Base-by-base conservation (phyloP, 2,888 invertebrate species). In the Eulithis testata region DNA sequence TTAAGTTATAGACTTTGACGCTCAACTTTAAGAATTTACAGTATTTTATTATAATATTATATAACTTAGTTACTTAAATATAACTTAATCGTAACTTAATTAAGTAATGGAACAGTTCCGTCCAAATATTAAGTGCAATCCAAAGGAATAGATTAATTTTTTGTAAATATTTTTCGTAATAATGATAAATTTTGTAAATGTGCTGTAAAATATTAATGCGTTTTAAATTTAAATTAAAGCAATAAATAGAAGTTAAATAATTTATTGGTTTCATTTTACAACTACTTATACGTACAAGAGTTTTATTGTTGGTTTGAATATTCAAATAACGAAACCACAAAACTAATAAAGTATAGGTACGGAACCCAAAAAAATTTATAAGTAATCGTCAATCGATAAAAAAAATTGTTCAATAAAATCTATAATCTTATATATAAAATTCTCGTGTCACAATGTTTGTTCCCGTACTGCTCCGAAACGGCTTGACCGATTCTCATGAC, bases 121-220 rank as follows among this genome's bases (percentile, higher is more conserved):
- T 90, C 91, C 92, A 90, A 91, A 87, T 82, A 88, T 69, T 61
- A 72, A 68, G 78, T 84, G 81, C 85, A 86, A 90, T 92, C 92
- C 92, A 92, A 92, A 92, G 92, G 90, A 90, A 90, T 89, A 87
- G 84, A 82, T 75, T 75, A 71, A 72, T 75, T 74, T 56, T 71
- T 71, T 74, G 73, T 76, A 73, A 71, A 77, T 76, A 76, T 63
- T 69, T 71, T 64, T 63, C 58, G 63, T 69, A 66, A 65, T 68
- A 66, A 67, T 21, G 21, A 31, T 31, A 31, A 31, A 31, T 31
- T 31, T 31, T 77, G 67, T 72, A 76, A 65, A 73, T 71, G 72
- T 37, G 36, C 49, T 59, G 54, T 63, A 52, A n/a, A n/a, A 44
- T 61, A 31, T 59, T 21, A 44, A 59, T 43, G 56, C 47, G 56